Base-by-base conservation (phyloP, 2,113 vertebrate species). In the Pelvicachromis taeniatus region DNA sequence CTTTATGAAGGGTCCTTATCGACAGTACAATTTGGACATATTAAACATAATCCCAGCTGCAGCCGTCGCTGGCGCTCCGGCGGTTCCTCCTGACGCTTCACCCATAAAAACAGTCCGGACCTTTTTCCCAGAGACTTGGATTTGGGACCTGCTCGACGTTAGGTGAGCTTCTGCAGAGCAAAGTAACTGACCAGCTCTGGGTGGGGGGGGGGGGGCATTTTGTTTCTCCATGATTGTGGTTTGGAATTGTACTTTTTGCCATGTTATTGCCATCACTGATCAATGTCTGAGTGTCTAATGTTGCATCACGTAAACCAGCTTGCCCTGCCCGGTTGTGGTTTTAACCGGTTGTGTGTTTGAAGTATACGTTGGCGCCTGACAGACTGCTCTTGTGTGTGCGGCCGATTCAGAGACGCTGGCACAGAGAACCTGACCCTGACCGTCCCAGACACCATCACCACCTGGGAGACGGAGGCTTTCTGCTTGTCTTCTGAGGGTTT, bases 101-200 rank as follows among this genome's bases (percentile, higher is more conserved):
- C 29, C 83, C 23, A 13, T 80, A n/a, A 12, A 92, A 73, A 96
- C 84, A 2, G 21, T 79, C 9, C 77, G 97, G n/a, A 96, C 91
- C 5, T 94, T 94, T 68, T 98, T 99, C 85, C 97, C 97, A 0
- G 97, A 98, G 93, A 98, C 97, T 0, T 98, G 97, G 97, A 94
- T 98, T 35, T 99, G 97, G 97, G 90, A 97, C 16, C 89, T 97
- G 6, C 16, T 96, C 77, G 83, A 90, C 38, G 85, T 96, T 0
- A 88, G 97, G 97, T 98, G 55, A 96, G 97, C 5, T 48, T 48
- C 9, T 48, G 26, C 26, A 26, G 26, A 26, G 26, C 16, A 45
- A 14, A 13, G 6, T 12, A 31, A 31, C 29, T 31, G 29, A 31
- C 29, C 29, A 31, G 29, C 29, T 42, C 35, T 63, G 31, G 17